Evolutionary conservation across 2,113 vertebrate genomes (phyloP), one percentile per base, ranked within the genome.

Genomic region (Nesogale talazaci): DNA sequence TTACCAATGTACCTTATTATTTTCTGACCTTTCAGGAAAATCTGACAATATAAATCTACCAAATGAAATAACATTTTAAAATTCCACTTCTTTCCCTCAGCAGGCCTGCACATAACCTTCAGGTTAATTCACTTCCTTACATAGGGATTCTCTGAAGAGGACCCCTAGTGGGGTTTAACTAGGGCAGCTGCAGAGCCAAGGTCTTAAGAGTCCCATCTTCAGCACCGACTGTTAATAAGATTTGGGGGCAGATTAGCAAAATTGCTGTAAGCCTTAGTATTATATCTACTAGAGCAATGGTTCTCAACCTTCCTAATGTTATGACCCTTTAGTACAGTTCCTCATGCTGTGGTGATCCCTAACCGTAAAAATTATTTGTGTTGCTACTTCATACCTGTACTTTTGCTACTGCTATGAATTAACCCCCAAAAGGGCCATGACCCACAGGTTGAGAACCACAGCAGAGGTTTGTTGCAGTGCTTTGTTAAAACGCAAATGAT

Each of bases 11-110:
- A 72, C 70, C 90, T 65, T 70, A 57, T 94, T 78, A 25, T 65
- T 92, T 29, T 67, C 65, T 96, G 91, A 93, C 34, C 94, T 97
- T 95, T 94, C 31, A 52, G 23, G 88, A 94, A 97, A 89, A 90
- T 46, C 74, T 10, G 6, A 88, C 94, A 88, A 90, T 85, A 88
- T 57, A 86, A 90, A 85, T 85, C 56, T 92, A n/a, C 27, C 92
- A 80, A 63, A 92, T 52, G 89, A 40, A 94, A 91, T 11, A 80
- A 96, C 74, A 76, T 83, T 72, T 38, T 87, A 65, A 90, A 95
- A 92, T 89, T 82, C 57, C 31, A 78, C 56, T 86, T 92, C 95
- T 79, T 12, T 34, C 25, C 40, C 70, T 85, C 59, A 90, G 69
- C 15, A 8, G 59, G 61, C 70, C 15, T 86, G 25, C 34, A 90